Evolutionary conservation across 2,797 vertebrate genomes (phyloP).

Genomic region (Ara ararauna): DNA sequence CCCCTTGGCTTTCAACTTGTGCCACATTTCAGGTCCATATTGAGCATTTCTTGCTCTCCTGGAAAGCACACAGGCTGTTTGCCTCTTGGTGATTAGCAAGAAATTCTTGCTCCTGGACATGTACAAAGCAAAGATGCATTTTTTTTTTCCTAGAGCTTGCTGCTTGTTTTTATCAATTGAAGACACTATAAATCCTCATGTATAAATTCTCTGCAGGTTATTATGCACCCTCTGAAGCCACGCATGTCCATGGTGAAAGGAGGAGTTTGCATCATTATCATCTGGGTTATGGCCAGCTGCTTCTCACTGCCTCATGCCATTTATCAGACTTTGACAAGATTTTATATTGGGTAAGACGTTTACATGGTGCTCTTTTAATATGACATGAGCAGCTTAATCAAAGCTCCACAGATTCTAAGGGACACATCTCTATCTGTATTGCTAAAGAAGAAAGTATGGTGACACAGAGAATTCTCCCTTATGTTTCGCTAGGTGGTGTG

Average conservation of each 20-base stretch:
- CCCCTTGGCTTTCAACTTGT: neutral
- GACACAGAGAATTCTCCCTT: neutral
- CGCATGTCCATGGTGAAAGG: constrained; percentile 77
- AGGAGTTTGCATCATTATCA: constrained; percentile 73
- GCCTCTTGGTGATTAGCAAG: neutral
- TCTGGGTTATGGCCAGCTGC: constrained; percentile 81
- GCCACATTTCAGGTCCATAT: fast-evolving
- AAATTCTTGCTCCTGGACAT: neutral
- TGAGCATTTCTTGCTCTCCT: neutral
- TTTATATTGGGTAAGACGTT: constrained; percentile 75
- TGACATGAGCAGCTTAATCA: neutral
- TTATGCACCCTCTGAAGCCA: constrained; percentile 77
- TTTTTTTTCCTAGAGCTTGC: neutral
- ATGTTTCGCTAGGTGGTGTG: neutral
- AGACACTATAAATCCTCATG: neutral
- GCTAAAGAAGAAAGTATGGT: neutral
- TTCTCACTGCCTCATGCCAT: constrained; percentile 79
- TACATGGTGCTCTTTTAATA: neutral
- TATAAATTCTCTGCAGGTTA: constrained; percentile 58
- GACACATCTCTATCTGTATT: neutral
- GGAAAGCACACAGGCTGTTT: neutral
- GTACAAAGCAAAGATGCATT: neutral
- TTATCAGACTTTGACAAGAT: constrained; percentile 76
- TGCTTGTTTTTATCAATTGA: neutral
- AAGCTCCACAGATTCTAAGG: neutral